Base-by-base conservation (phyloP, 1,140 invertebrate genomes). In the Halesus radiatus region DNA sequence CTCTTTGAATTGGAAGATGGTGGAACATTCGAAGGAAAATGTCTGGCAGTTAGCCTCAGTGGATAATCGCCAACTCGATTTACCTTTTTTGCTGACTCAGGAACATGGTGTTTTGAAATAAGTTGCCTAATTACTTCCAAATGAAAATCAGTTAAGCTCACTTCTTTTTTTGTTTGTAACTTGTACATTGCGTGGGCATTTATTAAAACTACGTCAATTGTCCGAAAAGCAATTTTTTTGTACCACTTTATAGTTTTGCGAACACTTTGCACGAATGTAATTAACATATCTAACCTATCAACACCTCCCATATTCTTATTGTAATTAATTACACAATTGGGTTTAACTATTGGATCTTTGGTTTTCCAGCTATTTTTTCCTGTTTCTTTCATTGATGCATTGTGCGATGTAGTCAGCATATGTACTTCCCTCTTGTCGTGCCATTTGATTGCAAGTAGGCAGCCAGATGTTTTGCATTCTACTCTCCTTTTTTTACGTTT, bases 391-490 rank as follows among this genome's bases (percentile, higher is more conserved):
- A 50, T 45, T 37, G 58, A 62, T 6, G 15, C 20, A 29, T 77
- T 45, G 26, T 53, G 75, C 8, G 22, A 18, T 16, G 45, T 64
- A 22, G 60, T 66, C 32, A 76, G 58, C 26, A 62, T 62, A 18
- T 52, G 32, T 6, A 76, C 45, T 3, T 76, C 74, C 22, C 74
- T 60, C 53, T 76, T 76, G 53, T 76, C 74, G 8, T 56, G 56
- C 54, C 74, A 76, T 76, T 76, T 62, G 16, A 76, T 56, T 10
- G 74, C 56, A 15, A 76, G n/a, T 22, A 45, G 37, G n/a, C 20
- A 45, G 6, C n/a, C 56, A 22, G 56, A 76, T 50, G 50, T 18
- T 18, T 23, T 26, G 74, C 15, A 16, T n/a, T 29, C 13, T 18
- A 32, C 16, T 76, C 56, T 10, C 74, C 74, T 23, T 76, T 76